Percentiles rank a stretch among this genome's conserved stretches.
Conservation (phyloP, 2,797 vertebrate genomes). For the Pristis pectinata region DNA sequence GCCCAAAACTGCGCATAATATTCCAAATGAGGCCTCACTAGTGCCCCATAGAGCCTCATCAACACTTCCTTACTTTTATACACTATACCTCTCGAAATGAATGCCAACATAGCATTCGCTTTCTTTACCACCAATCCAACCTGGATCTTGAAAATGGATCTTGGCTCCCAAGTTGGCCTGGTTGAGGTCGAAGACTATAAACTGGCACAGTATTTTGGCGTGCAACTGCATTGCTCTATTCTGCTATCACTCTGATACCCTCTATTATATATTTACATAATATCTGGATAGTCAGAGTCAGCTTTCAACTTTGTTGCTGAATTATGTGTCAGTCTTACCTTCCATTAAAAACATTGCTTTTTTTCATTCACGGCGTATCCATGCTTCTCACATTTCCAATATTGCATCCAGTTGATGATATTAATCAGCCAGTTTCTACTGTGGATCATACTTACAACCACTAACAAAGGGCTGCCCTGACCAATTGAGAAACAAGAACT, state of each 20-base stretch:
- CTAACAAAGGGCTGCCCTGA: neutral
- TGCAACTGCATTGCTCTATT: neutral
- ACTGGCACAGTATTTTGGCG: neutral
- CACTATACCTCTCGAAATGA: too few relatives aligned
- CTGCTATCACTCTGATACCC: neutral
- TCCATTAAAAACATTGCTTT: neutral
- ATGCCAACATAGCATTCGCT: too few relatives aligned
- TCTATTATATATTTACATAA: neutral
- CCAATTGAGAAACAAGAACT: conserved; percentile 9
- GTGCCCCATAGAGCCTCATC: too few relatives aligned
- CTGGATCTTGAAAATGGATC: neutral
- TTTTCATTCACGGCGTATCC: neutral
- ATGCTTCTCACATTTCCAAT: conserved; percentile 10
- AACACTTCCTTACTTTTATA: too few relatives aligned
- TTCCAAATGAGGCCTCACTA: too few relatives aligned
- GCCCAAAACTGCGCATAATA: too few relatives aligned
- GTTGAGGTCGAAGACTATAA: neutral
- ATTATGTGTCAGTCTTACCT: neutral
- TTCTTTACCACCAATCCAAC: too few relatives aligned
- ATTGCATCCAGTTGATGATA: neutral
- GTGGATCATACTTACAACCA: neutral
- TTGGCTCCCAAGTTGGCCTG: neutral
- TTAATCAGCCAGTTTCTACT: neutral
- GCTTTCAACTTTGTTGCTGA: neutral
- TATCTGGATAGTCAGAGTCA: neutral